Percentiles rank a stretch among this genome's conserved stretches.
phyloP scores from a whole-genome alignment of 2,797 vertebrate species.

The Chromis chromis region DNA sequence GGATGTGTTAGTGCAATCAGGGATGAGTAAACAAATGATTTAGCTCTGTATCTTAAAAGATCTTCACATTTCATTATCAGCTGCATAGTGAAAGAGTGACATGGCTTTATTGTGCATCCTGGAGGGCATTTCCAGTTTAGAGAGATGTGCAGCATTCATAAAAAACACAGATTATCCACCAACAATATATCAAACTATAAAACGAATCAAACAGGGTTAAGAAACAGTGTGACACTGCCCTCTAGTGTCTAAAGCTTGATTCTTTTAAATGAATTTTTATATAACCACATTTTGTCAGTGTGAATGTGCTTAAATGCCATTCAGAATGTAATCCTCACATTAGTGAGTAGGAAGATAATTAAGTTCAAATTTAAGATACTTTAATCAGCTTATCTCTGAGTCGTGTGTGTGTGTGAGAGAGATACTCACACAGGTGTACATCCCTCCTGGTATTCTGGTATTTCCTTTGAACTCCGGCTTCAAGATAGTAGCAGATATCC shows the following conservation, averaged over 20 bases:
- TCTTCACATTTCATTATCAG: not conserved
- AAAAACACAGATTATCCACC: not conserved
- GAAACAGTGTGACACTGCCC: conserved; percentile 60
- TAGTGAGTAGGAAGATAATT: conserved; percentile 2
- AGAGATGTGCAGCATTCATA: not conserved
- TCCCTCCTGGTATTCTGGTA: conserved; percentile 43
- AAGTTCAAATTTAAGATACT: conserved; percentile 10
- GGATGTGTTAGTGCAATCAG: conserved; percentile 50
- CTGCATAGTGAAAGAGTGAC: not conserved
- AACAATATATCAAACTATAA: not conserved
- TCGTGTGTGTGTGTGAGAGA: not conserved
- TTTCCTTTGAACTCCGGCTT: conserved; percentile 60
- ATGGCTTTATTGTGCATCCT: conserved; percentile 7
- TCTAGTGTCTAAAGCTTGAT: conserved; percentile 56
- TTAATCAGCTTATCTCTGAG: conserved; percentile 35
- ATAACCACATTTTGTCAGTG: not conserved
- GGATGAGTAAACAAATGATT: conserved; percentile 57
- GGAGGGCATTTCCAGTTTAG: not conserved
- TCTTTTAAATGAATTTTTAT: not conserved
- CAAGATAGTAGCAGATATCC: conserved; percentile 62
- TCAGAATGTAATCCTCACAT: not conserved
- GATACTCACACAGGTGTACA: conserved; percentile 47
- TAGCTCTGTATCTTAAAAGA: conserved; percentile 37
- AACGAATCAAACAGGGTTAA: not conserved
- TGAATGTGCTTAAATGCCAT: not conserved